These are phyloP conservation scores for Magallana gigas DNA, from an alignment of 1,140 invertebrate genomes.

Conservation along the genomic window DNA sequence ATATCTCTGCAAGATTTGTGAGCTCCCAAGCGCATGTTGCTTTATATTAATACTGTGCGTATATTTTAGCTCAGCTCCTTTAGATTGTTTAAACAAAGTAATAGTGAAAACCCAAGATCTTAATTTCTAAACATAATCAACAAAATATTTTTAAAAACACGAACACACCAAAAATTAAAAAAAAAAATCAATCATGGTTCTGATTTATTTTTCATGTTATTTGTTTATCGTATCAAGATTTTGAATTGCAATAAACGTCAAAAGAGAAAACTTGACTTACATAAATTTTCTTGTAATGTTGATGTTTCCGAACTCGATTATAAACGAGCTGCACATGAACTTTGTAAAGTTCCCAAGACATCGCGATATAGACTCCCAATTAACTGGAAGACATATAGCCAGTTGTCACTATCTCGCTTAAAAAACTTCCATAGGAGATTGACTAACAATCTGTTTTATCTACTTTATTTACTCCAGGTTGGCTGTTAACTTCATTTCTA, in stretches of 20 bases:
- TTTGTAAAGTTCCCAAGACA: too few relatives aligned
- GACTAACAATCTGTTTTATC: constrained; percentile 1
- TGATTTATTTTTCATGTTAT: too few relatives aligned
- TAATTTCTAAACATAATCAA: too few relatives aligned
- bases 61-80: too few relatives aligned
- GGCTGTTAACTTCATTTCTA: constrained; percentile 9
- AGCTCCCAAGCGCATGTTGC: constrained; percentile 4
- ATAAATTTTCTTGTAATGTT: neutral
- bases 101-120: too few relatives aligned
- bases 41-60: neutral
- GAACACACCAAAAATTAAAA: too few relatives aligned
- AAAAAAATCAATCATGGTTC: too few relatives aligned
- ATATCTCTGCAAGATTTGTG: constrained; percentile 14
- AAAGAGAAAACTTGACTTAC: neutral
- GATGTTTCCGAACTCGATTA: neutral
- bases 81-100: too few relatives aligned
- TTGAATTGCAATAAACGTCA: neutral
- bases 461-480: constrained; percentile 20
- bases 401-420: constrained; percentile 12
- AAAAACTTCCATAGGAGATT: neutral
- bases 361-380: neutral
- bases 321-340: too few relatives aligned
- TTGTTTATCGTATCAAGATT: too few relatives aligned
- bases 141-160: too few relatives aligned
- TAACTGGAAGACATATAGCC: neutral